A percentile compares a stretch with the other conserved stretches of the same genome.
Conservation (phyloP, 2,797 vertebrate species). For the Chaetodon trifasciatus region DNA sequence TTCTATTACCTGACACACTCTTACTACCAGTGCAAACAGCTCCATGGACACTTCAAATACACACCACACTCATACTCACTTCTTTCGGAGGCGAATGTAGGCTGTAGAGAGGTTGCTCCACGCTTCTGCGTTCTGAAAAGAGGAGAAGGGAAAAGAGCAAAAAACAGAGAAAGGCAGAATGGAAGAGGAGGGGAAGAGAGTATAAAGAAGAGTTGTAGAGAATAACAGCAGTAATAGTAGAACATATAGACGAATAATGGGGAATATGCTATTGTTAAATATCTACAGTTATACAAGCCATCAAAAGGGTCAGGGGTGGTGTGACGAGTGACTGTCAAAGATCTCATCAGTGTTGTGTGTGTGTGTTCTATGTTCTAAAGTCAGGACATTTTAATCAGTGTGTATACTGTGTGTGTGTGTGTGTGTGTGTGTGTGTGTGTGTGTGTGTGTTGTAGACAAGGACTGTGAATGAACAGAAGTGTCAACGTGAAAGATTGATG, state of each 20-base stretch:
- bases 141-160: background rate
- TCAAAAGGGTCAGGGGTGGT: background rate
- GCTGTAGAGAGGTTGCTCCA: conserved; percentile 99
- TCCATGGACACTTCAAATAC: background rate
- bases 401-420: background rate
- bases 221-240: background rate
- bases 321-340: background rate
- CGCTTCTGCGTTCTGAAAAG: conserved; percentile 94
- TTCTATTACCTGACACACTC: background rate
- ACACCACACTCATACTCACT: conserved; percentile 86
- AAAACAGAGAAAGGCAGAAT: conserved; percentile 13
- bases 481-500: conserved; percentile 16
- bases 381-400: too few relatives aligned
- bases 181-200: too few relatives aligned
- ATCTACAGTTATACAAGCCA: conserved; percentile 5
- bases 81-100: conserved; percentile 93
- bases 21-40: background rate
- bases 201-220: background rate
- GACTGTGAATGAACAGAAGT: background rate
- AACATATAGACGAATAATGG: background rate
- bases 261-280: background rate
- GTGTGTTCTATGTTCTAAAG: background rate
- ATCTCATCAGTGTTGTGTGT: background rate
- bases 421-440: background rate
- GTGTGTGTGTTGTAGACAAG: background rate